phyloP scores from a whole-genome alignment of 2,797 vertebrate species.

The Neosilurus hyrtlii region DNA sequence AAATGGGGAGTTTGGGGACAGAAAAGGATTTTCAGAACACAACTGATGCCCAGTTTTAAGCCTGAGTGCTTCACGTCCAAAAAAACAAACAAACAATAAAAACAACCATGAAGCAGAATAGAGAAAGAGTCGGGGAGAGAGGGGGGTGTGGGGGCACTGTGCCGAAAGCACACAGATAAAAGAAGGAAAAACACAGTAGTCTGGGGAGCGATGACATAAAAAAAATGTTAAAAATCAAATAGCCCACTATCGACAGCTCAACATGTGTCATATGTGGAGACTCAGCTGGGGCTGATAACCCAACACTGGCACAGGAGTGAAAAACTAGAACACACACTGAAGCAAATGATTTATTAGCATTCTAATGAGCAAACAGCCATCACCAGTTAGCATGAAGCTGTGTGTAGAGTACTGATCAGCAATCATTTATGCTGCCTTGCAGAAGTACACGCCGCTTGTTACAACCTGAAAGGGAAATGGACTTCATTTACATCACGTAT shows the following conservation, averaged over 20 bases:
- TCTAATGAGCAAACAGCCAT: background rate
- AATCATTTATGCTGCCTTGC: background rate
- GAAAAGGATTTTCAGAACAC: constrained; percentile 13
- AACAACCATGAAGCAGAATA: background rate
- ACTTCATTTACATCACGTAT: background rate
- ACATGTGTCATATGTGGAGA: constrained; percentile 10
- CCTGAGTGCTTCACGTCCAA: constrained; percentile 14
- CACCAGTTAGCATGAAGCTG: background rate
- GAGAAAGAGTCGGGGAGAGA: background rate
- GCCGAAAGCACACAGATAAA: constrained; percentile 26
- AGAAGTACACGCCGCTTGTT: background rate
- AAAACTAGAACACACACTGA: background rate
- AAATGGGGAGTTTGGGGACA: constrained; percentile 16
- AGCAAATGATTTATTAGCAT: constrained; percentile 11
- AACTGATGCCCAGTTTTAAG: constrained; percentile 4
- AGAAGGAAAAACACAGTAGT: background rate
- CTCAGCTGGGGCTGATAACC: constrained; percentile 8
- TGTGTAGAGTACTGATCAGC: constrained; percentile 1
- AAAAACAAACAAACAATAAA: background rate
- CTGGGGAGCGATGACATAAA: background rate
- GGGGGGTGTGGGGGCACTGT: background rate
- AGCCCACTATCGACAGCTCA: constrained; percentile 4
- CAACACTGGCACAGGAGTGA: background rate
- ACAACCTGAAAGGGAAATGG: background rate
- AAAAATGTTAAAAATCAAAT: background rate